Evolutionary conservation across 2,888 invertebrate genomes (phyloP).

Genomic region (Drosophila silvestris): DNA sequence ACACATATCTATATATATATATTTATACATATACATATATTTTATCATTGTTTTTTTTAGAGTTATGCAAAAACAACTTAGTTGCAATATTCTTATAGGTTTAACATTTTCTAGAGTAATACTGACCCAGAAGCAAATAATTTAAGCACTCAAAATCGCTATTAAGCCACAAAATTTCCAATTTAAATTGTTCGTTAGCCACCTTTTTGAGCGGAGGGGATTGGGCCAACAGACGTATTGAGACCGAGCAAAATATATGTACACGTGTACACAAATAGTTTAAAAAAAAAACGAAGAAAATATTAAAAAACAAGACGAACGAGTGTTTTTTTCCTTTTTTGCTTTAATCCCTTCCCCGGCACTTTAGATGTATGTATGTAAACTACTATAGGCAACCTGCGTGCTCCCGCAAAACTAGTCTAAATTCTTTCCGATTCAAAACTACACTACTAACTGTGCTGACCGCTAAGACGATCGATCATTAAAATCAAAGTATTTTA

Average conservation of each 20-base stretch:
- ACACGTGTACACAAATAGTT: constrained; percentile 52
- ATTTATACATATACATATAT: background rate
- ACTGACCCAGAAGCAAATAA: constrained; percentile 21
- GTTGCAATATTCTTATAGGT: background rate
- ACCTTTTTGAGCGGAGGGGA: constrained; percentile 14
- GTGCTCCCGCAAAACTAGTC: constrained; percentile 18
- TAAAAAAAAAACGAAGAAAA: constrained; percentile 61
- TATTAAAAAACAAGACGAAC: constrained; percentile 57
- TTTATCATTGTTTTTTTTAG: background rate
- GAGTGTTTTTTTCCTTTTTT: constrained; percentile 24
- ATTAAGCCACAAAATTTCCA: constrained; percentile 14
- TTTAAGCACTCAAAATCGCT: constrained; percentile 18
- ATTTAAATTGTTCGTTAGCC: constrained; percentile 16
- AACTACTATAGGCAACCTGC: constrained; percentile 12
- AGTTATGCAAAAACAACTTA: background rate
- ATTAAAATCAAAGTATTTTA: background rate
- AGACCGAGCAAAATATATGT: constrained; percentile 35
- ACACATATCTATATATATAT: background rate
- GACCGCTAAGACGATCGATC: constrained; percentile 20
- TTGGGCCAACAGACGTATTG: constrained; percentile 37
- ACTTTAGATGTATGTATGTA: constrained; percentile 7
- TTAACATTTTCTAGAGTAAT: background rate
- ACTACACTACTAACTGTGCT: background rate
- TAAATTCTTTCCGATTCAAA: constrained; percentile 21
- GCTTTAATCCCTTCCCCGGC: constrained; percentile 24